Base-by-base conservation (phyloP, 2,113 vertebrate species). In the Mobula birostris region DNA sequence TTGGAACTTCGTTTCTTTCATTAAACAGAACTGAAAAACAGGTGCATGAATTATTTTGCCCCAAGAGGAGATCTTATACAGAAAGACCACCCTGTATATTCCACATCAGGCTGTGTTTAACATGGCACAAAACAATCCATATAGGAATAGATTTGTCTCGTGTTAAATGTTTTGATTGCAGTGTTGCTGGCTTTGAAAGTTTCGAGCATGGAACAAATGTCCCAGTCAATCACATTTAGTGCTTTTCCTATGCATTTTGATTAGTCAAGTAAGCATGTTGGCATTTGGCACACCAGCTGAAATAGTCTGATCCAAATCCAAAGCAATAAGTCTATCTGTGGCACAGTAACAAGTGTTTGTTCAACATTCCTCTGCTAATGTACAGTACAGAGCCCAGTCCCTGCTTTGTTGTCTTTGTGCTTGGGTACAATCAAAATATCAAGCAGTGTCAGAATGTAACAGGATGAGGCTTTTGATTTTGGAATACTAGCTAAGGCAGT, bases 11-110 rank as follows among this genome's bases (percentile, higher is more conserved):
- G 92, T 80, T 94, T 70, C 95, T 95, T 90, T 90, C 61, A 68
- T 90, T 48, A 95, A 94, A 95, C 95, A 96, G 96, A 95, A 94
- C 72, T 96, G 95, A 95, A 95, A 95, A 95, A 95, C 56, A 87
- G 95, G 95, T 87, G 94, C 85, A 94, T 80, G 95, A 96, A 95
- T 94, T 94, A 21, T 14, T 94, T 79, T 87, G 95, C 94, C 70
- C 91, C 94, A 61, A 36, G 70, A 95, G 94, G 94, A 95, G 48
- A 94, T 4, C 66, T 82, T 66, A 19, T 66, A n/a, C n/a, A 88
- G 5, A 58, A 36, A 15, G 58, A n/a, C 58, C 83, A 61, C 56
- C 56, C 0, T 88, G 85, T 63, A 32, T 88, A 32, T 66, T 66
- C 85, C 15, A 88, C 58, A 88, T 66, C 83, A 61, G 83, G 56